phyloP scores from a whole-genome alignment of 2,113 vertebrate species.

The Ailuropoda melanoleuca region DNA sequence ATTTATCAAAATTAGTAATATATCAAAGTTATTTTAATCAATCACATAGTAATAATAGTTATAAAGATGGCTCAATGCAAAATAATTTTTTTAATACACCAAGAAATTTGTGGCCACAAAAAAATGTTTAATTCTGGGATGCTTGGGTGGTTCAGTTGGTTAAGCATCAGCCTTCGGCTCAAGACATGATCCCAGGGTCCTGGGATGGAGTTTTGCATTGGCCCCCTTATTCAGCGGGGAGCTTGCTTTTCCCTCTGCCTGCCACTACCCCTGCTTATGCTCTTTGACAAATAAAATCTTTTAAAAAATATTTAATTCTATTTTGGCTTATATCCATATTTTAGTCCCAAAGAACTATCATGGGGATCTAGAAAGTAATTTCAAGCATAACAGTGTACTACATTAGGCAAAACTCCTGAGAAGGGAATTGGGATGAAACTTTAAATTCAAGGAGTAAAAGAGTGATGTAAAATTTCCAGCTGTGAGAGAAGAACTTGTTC shows the following conservation, averaged over 20 bases:
- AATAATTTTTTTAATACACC: neutral
- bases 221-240: neutral
- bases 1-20: neutral
- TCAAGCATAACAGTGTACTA: neutral
- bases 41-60: neutral
- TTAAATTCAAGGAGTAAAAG: neutral
- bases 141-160: neutral
- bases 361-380: neutral
- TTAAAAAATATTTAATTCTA: neutral
- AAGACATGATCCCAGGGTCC: too few relatives aligned
- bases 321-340: constrained; percentile 15
- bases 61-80: neutral
- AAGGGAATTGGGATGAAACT: neutral
- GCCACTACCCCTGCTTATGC: neutral
- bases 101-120: neutral
- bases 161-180: neutral
- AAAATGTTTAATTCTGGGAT: neutral
- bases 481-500: neutral
- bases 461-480: neutral
- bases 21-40: neutral
- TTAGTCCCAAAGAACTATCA: neutral
- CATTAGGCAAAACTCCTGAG: neutral
- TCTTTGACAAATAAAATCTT: neutral
- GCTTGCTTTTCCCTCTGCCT: neutral
- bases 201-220: neutral